Base-by-base conservation (phyloP, 1,140 invertebrate species). In the Portunus trituberculatus region DNA sequence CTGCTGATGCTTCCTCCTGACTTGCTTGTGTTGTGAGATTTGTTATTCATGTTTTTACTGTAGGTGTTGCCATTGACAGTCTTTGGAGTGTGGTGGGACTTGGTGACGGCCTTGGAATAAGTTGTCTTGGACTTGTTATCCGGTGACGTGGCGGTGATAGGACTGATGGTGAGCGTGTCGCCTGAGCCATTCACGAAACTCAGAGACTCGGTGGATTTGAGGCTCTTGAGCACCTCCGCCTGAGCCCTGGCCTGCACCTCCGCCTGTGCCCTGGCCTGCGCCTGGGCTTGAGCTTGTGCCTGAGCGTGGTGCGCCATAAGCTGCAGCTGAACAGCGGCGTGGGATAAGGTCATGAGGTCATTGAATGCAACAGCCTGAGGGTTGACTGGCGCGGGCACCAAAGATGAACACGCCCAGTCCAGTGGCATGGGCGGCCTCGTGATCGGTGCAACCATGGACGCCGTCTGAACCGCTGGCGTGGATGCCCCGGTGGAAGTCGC, bases 151-250 rank as follows among this genome's bases (percentile, higher is more conserved):
- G 95, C 67, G 2, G 95, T 52, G 76, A 96, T 96, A 31, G 96
- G 95, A 32, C 96, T 96, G 32, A 96, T 96, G 46, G 96, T 96
- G 7, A 96, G 93, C 28, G 96, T 96, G 87, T 96, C 96, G 39
- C 96, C 96, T 7, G 96, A 96, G 7, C 95, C 95, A 32, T 96
- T 96, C 6, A 96, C 89, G 32, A 96, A 95, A 84, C 95, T 96
- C 29, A 96, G 93, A 32, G 96, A 91, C 52, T 96, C 95, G 82
- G 76, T 93, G 59, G 93, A 93, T 59, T 96, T 95, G 52, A 95
- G 91, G 82, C 86, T 96, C 87, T 95, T 95, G 28, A 95, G 91
- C 14, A 91, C 95, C 82, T 95, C 86, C 4, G 93, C 94, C 45
- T 96, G 93, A 25, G 95, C 92, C 89, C 92, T 52, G 32, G 93